Evolutionary conservation across 23 tunicate genomes (phyloP).

Genomic region (Oikopleura dioica): DNA sequence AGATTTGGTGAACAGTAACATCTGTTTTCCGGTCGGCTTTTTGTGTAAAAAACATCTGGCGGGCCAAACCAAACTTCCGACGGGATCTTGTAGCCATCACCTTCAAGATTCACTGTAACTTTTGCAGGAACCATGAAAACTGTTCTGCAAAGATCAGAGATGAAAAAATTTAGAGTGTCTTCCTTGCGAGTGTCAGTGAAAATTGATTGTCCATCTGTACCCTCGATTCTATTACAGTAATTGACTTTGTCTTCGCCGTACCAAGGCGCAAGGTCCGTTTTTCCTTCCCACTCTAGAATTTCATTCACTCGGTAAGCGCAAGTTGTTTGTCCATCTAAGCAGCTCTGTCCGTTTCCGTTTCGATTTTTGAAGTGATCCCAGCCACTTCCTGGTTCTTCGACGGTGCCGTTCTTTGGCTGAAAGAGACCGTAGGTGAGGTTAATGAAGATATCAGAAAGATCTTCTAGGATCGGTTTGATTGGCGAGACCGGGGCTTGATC

Average conservation of each 20-base stretch:
- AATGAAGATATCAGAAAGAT: no score
- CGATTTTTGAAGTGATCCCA: background rate
- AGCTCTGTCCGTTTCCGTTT: background rate
- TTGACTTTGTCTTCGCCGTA: conserved; percentile 3
- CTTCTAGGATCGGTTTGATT: no score
- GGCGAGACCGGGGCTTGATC: no score
- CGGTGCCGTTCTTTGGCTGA: background rate
- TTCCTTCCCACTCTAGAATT: background rate
- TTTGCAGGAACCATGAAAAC: background rate
- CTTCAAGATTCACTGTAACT: no score
- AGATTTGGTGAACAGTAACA: conserved; percentile 7
- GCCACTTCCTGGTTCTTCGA: background rate
- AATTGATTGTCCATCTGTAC: background rate
- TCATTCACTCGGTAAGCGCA: background rate
- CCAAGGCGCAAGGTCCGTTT: background rate
- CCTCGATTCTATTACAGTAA: background rate
- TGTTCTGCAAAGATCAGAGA: background rate
- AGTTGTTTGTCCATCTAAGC: background rate
- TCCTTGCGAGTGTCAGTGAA: background rate
- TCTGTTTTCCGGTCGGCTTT: background rate
- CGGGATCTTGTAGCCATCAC: background rate
- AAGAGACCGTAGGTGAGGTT: background rate
- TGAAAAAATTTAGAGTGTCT: background rate
- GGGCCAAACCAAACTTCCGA: background rate
- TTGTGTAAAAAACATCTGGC: background rate